A percentile compares a stretch with the other conserved stretches of the same genome.
phyloP scores from a whole-genome alignment of 1,140 invertebrate genomes.

The Polypedilum pembai region DNA sequence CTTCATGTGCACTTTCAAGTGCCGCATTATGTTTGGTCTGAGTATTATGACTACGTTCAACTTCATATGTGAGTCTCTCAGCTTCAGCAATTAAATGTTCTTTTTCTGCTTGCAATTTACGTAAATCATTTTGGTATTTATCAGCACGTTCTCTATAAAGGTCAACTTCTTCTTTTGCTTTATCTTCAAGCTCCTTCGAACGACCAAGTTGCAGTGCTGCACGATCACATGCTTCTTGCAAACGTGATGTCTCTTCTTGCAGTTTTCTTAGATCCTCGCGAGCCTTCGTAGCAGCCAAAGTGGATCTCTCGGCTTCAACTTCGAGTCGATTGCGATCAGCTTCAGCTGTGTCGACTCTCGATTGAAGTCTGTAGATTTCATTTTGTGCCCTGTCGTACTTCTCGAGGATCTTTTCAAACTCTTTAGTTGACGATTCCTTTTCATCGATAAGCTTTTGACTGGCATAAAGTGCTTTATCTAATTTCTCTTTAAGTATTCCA shows the following conservation, averaged over 20 bases:
- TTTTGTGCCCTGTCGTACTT: slow-evolving; percentile 88
- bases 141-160: slow-evolving; percentile 85
- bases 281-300: slow-evolving; percentile 65
- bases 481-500: slow-evolving; percentile 79
- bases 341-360: slow-evolving; percentile 75
- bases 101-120: slow-evolving; percentile 72
- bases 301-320: slow-evolving; percentile 77
- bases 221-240: slow-evolving; percentile 82
- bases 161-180: slow-evolving; percentile 81
- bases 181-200: slow-evolving; percentile 84
- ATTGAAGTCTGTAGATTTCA: slow-evolving; percentile 79
- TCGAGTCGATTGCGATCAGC: slow-evolving; percentile 78
- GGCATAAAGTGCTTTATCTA: slow-evolving; percentile 74
- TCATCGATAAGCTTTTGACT: slow-evolving; percentile 78
- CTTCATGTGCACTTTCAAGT: slow-evolving; percentile 82
- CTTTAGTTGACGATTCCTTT: slow-evolving; percentile 77
- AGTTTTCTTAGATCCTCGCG: slow-evolving; percentile 78
- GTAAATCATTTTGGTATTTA: slow-evolving; percentile 75
- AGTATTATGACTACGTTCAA: slow-evolving; percentile 74
- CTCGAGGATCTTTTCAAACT: slow-evolving; percentile 85
- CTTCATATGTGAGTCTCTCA: slow-evolving; percentile 76
- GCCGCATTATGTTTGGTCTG: slow-evolving; percentile 71
- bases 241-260: slow-evolving; percentile 71
- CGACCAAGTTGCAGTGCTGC: slow-evolving; percentile 72
- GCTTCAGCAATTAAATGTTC: slow-evolving; percentile 77